phyloP scores from a whole-genome alignment of 2,888 invertebrate species.

The Apoda limacodes region DNA sequence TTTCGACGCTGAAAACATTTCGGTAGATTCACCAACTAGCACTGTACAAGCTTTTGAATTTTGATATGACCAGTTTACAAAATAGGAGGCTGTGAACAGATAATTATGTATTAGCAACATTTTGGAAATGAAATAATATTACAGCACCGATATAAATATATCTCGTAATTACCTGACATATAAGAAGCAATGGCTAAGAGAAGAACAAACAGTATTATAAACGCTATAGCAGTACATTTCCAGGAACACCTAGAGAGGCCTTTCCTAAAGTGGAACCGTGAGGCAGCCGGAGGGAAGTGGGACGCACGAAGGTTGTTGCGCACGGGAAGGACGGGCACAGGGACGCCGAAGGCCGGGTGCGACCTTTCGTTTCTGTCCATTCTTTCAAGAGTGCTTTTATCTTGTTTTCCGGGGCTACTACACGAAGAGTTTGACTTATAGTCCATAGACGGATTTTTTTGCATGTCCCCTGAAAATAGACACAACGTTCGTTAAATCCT shows the following conservation, averaged over 20 bases:
- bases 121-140: slow-evolving; percentile 14
- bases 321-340: slow-evolving; percentile 82
- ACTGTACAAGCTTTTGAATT: slow-evolving; percentile 87
- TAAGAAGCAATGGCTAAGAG: slow-evolving; percentile 87
- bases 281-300: slow-evolving; percentile 78
- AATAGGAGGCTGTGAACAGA: slow-evolving; percentile 76
- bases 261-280: slow-evolving; percentile 89
- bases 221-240: slow-evolving; percentile 91
- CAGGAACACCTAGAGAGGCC: slow-evolving; percentile 90
- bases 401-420: slow-evolving; percentile 80
- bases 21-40: slow-evolving; percentile 82
- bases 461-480: slow-evolving; percentile 80
- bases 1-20: slow-evolving; percentile 77
- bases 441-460: slow-evolving; percentile 89
- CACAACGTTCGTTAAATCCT: not conserved
- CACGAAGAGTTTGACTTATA: slow-evolving; percentile 90
- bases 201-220: slow-evolving; percentile 85
- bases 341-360: slow-evolving; percentile 73
- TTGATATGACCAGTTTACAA: slow-evolving; percentile 88
- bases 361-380: slow-evolving; percentile 72
- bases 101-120: slow-evolving; percentile 2
- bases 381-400: slow-evolving; percentile 64
- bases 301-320: slow-evolving; percentile 79
- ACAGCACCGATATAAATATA: slow-evolving; percentile 4
- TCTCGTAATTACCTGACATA: slow-evolving; percentile 78